These are phyloP conservation scores for Galaxias olidus DNA, from an alignment of 2,797 vertebrate genomes.

Conservation along the genomic window DNA sequence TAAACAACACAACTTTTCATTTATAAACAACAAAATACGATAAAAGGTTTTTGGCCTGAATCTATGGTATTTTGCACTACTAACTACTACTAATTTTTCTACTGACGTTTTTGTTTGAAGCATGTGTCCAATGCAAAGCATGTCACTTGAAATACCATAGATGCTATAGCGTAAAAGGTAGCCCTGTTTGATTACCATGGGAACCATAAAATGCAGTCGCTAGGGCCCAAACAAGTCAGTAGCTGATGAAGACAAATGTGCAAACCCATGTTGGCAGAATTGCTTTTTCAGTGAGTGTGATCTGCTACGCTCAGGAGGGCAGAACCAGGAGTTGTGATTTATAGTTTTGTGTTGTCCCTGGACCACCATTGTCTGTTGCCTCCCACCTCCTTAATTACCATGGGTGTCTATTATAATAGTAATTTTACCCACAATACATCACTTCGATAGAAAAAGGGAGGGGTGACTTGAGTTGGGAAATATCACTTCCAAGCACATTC, in stretches of 20 bases:
- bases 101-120: too few relatives aligned
- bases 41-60: slow-evolving; percentile 9
- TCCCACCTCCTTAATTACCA: slow-evolving; percentile 80
- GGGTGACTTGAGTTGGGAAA: slow-evolving; percentile 20
- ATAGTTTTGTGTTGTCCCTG: slow-evolving; percentile 77
- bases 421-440: slow-evolving; percentile 71
- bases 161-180: slow-evolving; percentile 28
- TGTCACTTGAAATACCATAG: too few relatives aligned
- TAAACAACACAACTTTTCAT: too few relatives aligned
- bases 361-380: slow-evolving; percentile 79
- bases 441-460: slow-evolving; percentile 33
- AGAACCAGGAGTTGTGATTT: slow-evolving; percentile 79
- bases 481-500: slow-evolving; percentile 44
- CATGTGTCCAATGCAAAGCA: too few relatives aligned
- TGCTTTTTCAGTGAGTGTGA: slow-evolving; percentile 81
- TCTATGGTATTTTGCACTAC: not conserved
- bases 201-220: slow-evolving; percentile 67
- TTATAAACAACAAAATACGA: slow-evolving; percentile 2
- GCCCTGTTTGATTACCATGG: slow-evolving; percentile 70
- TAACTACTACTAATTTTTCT: too few relatives aligned
- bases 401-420: slow-evolving; percentile 78
- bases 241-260: slow-evolving; percentile 85
- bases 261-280: slow-evolving; percentile 82
- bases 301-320: slow-evolving; percentile 76
- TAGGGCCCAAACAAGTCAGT: slow-evolving; percentile 70